These are phyloP conservation scores for Drosophila meridiana DNA, from an alignment of 2,888 invertebrate genomes.

Conservation along the genomic window DNA sequence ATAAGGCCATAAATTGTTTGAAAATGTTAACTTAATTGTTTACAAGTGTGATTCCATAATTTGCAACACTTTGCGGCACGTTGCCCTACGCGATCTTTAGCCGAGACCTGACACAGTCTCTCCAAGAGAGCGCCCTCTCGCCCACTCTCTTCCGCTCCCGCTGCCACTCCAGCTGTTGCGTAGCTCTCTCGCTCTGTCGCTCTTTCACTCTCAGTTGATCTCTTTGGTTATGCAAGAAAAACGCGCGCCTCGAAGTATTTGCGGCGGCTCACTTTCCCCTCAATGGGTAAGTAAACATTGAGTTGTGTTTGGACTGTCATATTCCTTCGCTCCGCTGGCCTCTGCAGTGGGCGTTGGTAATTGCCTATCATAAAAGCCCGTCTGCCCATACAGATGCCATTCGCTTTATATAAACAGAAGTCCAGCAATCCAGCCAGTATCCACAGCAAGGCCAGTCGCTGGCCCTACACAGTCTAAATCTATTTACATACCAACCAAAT, in stretches of 20 bases:
- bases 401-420: conserved; percentile 14
- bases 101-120: not conserved
- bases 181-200: conserved; percentile 1
- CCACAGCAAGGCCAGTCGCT: not conserved
- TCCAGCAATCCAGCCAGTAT: conserved; percentile 13
- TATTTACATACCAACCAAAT: conserved; percentile 29
- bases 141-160: no score
- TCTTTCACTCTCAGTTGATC: not conserved
- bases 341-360: conserved; percentile 49
- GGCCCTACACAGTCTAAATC: not conserved
- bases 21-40: conserved; percentile 4
- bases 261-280: conserved; percentile 12
- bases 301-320: conserved; percentile 29
- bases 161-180: not conserved
- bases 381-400: conserved; percentile 11
- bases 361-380: conserved; percentile 53
- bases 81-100: conserved; percentile 1
- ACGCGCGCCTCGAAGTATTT: conserved; percentile 27
- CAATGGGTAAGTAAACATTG: conserved; percentile 62
- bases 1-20: not conserved
- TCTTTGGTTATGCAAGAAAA: conserved; percentile 60
- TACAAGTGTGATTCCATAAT: not conserved
- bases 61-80: conserved; percentile 11
- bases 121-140: not conserved
- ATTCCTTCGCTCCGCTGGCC: not conserved